These are phyloP conservation scores for Cylas formicarius DNA, from an alignment of 1,140 invertebrate genomes.

Conservation along the genomic window DNA sequence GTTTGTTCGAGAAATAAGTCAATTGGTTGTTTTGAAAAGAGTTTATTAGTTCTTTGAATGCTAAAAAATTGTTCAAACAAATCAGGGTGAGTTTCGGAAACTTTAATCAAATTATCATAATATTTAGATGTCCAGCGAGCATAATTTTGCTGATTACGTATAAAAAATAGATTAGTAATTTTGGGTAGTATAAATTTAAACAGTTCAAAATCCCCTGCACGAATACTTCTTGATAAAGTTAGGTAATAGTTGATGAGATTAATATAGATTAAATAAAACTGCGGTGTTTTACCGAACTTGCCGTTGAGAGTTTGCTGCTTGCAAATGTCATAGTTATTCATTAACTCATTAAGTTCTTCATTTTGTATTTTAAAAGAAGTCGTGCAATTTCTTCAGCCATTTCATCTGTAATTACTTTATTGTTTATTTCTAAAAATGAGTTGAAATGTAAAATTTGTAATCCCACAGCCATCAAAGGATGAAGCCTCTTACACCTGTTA, in stretches of 20 bases:
- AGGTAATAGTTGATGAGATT: slow-evolving; percentile 9
- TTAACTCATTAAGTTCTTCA: not conserved
- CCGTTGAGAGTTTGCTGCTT: slow-evolving; percentile 34
- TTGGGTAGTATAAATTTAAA: slow-evolving; percentile 17
- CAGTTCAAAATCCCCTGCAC: slow-evolving; percentile 29
- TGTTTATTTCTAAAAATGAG: slow-evolving; percentile 19
- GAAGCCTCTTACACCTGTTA: slow-evolving; percentile 37
- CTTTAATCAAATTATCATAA: slow-evolving; percentile 13
- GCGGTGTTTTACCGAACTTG: slow-evolving; percentile 20
- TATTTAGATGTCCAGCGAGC: slow-evolving; percentile 8
- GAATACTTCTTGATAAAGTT: slow-evolving; percentile 21
- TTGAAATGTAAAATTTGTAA: slow-evolving; percentile 32
- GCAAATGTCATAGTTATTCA: slow-evolving; percentile 1
- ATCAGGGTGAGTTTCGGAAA: slow-evolving; percentile 17
- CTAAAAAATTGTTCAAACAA: slow-evolving; percentile 15
- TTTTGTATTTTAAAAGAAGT: no score
- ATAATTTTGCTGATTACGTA: slow-evolving; percentile 14
- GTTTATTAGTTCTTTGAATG: slow-evolving; percentile 23
- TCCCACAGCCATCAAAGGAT: slow-evolving; percentile 32
- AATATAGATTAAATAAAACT: not conserved
- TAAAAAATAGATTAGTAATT: slow-evolving; percentile 16
- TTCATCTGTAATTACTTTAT: slow-evolving; percentile 8
- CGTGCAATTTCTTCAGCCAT: no score
- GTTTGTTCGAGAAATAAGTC: slow-evolving; percentile 28
- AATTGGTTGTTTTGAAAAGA: slow-evolving; percentile 26